These are phyloP conservation scores for Parotocinclus haroldoi DNA, from an alignment of 2,797 vertebrate species.

Conservation along the genomic window DNA sequence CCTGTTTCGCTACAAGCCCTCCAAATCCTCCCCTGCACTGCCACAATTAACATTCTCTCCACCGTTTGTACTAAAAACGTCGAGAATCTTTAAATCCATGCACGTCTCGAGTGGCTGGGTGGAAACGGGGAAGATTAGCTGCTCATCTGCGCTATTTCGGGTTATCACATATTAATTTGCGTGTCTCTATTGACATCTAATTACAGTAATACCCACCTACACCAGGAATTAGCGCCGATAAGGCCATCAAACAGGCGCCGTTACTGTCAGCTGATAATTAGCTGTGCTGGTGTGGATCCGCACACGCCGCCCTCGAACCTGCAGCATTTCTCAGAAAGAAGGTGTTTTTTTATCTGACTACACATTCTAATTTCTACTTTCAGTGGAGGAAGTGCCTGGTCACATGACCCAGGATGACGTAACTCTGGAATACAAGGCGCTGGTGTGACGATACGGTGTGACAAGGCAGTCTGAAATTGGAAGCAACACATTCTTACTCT, in stretches of 20 bases:
- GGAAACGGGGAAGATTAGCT: conserved; percentile 42
- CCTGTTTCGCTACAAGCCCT: too few relatives aligned
- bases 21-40: too few relatives aligned
- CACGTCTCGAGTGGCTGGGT: conserved; percentile 34
- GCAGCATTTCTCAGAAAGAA: conserved; percentile 19
- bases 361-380: not conserved
- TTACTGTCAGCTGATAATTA: conserved; percentile 49
- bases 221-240: conserved; percentile 54
- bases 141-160: conserved; percentile 44
- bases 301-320: conserved; percentile 15
- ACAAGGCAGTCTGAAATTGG: too few relatives aligned
- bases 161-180: conserved; percentile 50
- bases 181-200: conserved; percentile 56
- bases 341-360: not conserved
- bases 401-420: too few relatives aligned
- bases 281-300: conserved; percentile 38
- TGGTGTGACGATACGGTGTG: too few relatives aligned
- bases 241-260: conserved; percentile 42
- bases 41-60: too few relatives aligned
- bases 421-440: too few relatives aligned
- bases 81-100: conserved; percentile 38
- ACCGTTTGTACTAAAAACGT: conserved; percentile 37
- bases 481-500: too few relatives aligned
- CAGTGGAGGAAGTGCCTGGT: not conserved
- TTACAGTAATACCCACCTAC: conserved; percentile 62